A percentile compares a stretch with the other conserved stretches of the same genome.
phyloP scores from a whole-genome alignment of 2,888 invertebrate species.

The Diarsia dahlii region DNA sequence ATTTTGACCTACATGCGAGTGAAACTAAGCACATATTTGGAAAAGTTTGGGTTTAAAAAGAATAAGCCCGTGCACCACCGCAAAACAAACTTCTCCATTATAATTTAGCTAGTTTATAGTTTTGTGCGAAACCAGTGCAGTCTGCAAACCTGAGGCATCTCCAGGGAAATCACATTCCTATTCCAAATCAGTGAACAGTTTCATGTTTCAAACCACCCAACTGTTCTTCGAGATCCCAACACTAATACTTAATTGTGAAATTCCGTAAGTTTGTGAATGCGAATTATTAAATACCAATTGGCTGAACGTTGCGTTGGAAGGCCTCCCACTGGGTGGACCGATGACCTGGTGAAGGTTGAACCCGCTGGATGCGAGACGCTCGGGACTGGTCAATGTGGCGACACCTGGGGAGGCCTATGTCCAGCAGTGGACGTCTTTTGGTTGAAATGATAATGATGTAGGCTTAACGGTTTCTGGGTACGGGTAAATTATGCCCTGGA shows the following conservation, averaged over 20 bases:
- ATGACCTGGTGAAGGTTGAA: too few species aligned
- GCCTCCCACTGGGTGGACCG: too few species aligned
- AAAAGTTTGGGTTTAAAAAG: background rate
- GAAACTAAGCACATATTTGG: too few species aligned
- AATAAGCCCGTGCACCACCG: background rate
- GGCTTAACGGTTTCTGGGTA: too few species aligned
- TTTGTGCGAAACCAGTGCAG: constrained; percentile 38
- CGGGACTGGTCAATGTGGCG: too few species aligned
- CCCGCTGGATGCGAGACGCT: too few species aligned
- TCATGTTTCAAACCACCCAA: background rate
- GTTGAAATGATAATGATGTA: too few species aligned
- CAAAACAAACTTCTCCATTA: background rate
- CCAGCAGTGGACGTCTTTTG: too few species aligned
- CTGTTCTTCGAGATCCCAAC: background rate
- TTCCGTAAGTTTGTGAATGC: background rate
- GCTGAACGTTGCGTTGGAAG: too few species aligned
- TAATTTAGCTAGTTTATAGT: constrained; percentile 29
- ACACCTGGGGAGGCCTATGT: too few species aligned
- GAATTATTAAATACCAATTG: background rate
- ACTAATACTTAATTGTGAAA: background rate
- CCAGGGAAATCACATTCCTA: constrained; percentile 48
- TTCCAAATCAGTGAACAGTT: constrained; percentile 30
- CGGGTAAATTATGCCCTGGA: too few species aligned
- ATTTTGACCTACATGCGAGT: too few species aligned
- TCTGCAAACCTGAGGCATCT: constrained; percentile 22